Evolutionary conservation across 2,797 vertebrate species (phyloP), one percentile per base, ranked within the genome.

Genomic region (Melopsittacus undulatus): DNA sequence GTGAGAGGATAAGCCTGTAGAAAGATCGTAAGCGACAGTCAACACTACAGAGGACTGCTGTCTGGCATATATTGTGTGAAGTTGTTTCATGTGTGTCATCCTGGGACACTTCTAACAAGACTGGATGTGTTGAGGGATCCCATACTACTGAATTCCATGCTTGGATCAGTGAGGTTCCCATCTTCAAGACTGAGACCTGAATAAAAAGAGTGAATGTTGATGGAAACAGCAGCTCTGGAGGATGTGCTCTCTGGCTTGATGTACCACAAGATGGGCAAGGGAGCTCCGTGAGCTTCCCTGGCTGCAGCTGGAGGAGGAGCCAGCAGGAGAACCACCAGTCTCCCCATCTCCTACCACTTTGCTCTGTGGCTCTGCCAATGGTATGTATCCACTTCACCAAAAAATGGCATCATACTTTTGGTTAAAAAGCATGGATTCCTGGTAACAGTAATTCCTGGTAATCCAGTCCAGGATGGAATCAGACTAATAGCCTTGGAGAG

Each of bases 201-300:
- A 62, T 42, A 21, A 42, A 49, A 57, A 57, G 16, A 36, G 1
- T 16, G 34, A 64, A 45, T 51, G 29, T 70, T 73, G 15, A 42
- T 38, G 32, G 63, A 19, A 81, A 13, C 14, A 13, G 91, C 62
- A 56, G 62, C 68, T 75, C n/a, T 42, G 67, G 56, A 84, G 83
- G 57, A 40, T 32, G 0, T 32, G 30, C 34, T 32, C 26, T 75
- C 36, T 34, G 81, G 62, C 62, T 81, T 34, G 0, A 1, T 7
- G 29, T 24, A 9, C 8, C 22, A 13, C 32, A 19, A 18, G 23
- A 6, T 0, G 0, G 40, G 26, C 0, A 0, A 69, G 38, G 52
- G 43, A 76, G 36, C 14, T n/a, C 24, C 1, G 0, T 8, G 24
- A 57, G 10, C 30, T 34, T 70, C 56, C 12, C 24, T 1, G 2